These are phyloP conservation scores for Ferdinandea cuprea DNA, from an alignment of 2,888 invertebrate species.

Conservation along the genomic window DNA sequence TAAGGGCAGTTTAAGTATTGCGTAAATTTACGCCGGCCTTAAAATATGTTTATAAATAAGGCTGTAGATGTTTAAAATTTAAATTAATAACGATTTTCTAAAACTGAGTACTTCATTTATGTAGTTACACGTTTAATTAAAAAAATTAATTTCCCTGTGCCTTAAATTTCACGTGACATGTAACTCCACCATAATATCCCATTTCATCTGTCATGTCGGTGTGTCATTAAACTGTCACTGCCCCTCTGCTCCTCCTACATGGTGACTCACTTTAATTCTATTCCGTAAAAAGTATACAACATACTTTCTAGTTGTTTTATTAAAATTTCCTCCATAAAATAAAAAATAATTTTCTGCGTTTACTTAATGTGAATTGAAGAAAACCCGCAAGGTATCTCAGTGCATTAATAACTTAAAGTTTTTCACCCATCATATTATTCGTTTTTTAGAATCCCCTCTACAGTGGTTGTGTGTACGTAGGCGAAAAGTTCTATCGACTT, in stretches of 20 bases:
- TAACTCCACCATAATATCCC: conserved; percentile 18
- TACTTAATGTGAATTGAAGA: conserved; percentile 38
- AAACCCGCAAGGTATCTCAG: conserved; percentile 43
- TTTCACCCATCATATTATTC: conserved; percentile 45
- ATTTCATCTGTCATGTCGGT: conserved; percentile 10
- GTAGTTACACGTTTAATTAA: too few relatives aligned
- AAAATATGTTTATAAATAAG: too few relatives aligned
- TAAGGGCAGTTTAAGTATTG: too few relatives aligned
- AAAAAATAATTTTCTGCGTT: conserved; percentile 14
- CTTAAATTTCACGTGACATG: background rate
- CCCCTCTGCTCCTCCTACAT: conserved; percentile 53
- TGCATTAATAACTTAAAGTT: conserved; percentile 18
- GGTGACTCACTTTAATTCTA: conserved; percentile 66
- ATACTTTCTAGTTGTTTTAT: conserved; percentile 63
- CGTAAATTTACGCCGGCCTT: too few relatives aligned
- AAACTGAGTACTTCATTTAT: too few relatives aligned
- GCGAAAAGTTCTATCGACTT: conserved; percentile 74
- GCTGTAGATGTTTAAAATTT: too few relatives aligned
- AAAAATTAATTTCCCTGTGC: too few relatives aligned
- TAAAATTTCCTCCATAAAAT: conserved; percentile 48
- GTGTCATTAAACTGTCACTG: conserved; percentile 60
- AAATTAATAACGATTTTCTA: too few relatives aligned
- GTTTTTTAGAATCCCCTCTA: conserved; percentile 47
- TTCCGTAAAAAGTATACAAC: conserved; percentile 68
- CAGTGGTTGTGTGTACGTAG: conserved; percentile 72